Conservation (phyloP, 2,113 vertebrate genomes). For the Poeciliopsis prolifica region DNA sequence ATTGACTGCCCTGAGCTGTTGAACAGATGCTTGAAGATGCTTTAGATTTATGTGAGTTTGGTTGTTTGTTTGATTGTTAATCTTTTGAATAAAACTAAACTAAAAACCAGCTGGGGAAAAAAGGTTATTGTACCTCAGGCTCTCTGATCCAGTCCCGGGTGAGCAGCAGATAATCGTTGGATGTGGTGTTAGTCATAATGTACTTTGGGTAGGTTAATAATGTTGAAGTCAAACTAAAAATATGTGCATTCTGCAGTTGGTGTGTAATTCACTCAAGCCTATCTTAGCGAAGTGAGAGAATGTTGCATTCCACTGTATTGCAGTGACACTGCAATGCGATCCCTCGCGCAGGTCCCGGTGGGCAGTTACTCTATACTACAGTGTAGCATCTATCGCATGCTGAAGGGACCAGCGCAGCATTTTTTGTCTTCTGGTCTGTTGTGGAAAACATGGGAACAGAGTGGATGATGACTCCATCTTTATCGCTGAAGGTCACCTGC, state of each 20-base stretch:
- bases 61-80: not conserved
- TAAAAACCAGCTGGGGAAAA: not conserved
- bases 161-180: not conserved
- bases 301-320: constrained; percentile 64
- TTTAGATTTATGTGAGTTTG: not conserved
- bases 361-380: constrained; percentile 62
- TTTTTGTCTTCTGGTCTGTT: constrained; percentile 51
- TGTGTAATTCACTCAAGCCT: constrained; percentile 12
- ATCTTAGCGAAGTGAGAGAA: constrained; percentile 28
- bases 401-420: constrained; percentile 66
- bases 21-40: constrained; percentile 38
- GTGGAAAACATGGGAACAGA: constrained; percentile 61
- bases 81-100: not conserved
- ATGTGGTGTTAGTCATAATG: not conserved
- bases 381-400: constrained; percentile 49
- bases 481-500: constrained; percentile 72
- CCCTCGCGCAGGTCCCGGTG: constrained; percentile 59
- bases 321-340: constrained; percentile 75
- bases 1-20: constrained; percentile 39
- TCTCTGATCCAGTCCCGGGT: not conserved
- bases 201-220: not conserved
- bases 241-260: not conserved
- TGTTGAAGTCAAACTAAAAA: constrained; percentile 8
- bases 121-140: not conserved
- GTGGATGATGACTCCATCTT: constrained; percentile 65